These are phyloP conservation scores for Mus spretus DNA, from an alignment of 2,797 vertebrate genomes.

Conservation along the genomic window DNA sequence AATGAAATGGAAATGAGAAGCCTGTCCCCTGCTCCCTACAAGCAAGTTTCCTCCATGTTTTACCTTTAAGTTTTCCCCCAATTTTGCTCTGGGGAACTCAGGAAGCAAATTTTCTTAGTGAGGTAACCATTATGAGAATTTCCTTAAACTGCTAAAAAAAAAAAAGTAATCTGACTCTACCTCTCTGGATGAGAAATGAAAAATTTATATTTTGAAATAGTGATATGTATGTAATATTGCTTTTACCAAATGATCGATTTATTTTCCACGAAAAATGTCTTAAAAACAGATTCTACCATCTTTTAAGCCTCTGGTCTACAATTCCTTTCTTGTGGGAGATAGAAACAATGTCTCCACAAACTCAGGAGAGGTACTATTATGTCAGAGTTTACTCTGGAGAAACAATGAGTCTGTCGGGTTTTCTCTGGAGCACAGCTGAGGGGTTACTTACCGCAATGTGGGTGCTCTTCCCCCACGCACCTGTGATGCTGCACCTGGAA, in stretches of 20 bases:
- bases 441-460: accelerated
- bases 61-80: not conserved
- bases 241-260: not conserved
- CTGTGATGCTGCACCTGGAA: not conserved
- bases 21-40: not conserved
- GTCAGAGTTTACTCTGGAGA: not conserved
- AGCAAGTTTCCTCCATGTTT: not conserved
- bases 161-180: not conserved
- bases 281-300: not conserved
- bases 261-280: not conserved
- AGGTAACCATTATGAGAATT: not conserved
- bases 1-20: not conserved
- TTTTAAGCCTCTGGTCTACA: not conserved
- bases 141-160: not conserved
- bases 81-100: not conserved
- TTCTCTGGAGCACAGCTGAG: not conserved
- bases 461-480: not conserved
- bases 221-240: not conserved
- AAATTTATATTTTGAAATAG: slow-evolving; percentile 46
- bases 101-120: not conserved
- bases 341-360: not conserved
- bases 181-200: not conserved
- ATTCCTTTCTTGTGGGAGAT: not conserved
- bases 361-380: not conserved
- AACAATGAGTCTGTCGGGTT: not conserved